These are phyloP conservation scores for Nephrotoma appendiculata DNA, from an alignment of 2,888 invertebrate genomes.

Conservation along the genomic window DNA sequence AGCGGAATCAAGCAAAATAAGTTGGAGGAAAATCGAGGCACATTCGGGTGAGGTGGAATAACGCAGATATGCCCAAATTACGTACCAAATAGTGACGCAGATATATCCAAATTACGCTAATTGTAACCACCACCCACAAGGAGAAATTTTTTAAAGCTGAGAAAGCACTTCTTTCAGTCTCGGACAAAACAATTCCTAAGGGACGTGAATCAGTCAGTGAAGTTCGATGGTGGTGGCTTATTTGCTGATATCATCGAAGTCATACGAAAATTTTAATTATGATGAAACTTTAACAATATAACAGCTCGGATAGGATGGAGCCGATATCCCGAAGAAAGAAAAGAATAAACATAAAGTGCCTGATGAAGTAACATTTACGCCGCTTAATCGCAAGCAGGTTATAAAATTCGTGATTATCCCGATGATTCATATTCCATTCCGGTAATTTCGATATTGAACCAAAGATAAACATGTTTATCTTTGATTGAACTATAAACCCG, in stretches of 20 bases:
- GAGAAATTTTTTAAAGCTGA: conserved; percentile 95
- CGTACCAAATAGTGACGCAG: conserved; percentile 91
- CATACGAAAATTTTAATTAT: conserved; percentile 94
- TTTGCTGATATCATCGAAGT: conserved; percentile 60
- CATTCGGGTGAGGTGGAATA: conserved; percentile 64
- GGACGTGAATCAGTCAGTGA: conserved; percentile 93
- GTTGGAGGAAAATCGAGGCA: conserved; percentile 43
- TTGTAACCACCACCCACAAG: conserved; percentile 70
- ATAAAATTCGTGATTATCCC: no score
- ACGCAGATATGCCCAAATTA: conserved; percentile 68
- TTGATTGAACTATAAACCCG: no score
- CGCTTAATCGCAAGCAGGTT: conserved; percentile 77
- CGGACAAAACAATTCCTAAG: conserved; percentile 86
- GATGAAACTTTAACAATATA: conserved; percentile 91
- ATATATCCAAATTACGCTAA: conserved; percentile 81
- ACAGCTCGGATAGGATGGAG: conserved; percentile 94
- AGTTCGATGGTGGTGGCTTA: conserved; percentile 63
- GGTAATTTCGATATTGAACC: conserved; percentile 90
- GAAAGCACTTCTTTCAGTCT: conserved; percentile 92
- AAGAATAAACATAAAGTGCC: conserved; percentile 94
- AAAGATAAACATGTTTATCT: no score
- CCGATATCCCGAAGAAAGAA: conserved; percentile 91
- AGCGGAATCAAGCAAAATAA: conserved; percentile 69
- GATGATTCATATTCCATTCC: conserved; percentile 76
- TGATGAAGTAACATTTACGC: conserved; percentile 99